Evolutionary conservation across 2,113 vertebrate species (phyloP), one percentile per base, ranked within the genome.

Genomic region (Catharus minimus): DNA sequence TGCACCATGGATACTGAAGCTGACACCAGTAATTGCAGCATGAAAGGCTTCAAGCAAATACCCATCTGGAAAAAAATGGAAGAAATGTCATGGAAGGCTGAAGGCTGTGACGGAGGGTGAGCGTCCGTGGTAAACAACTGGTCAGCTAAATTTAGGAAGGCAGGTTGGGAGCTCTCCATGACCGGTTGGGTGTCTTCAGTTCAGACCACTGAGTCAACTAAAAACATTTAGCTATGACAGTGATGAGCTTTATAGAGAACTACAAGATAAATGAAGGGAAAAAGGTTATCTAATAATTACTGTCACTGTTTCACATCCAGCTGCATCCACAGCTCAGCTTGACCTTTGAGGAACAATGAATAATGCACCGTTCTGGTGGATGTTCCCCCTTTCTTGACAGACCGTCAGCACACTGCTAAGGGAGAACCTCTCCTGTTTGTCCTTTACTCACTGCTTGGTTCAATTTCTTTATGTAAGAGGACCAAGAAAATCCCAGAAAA

Each of bases 211-310:
- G 43, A 69, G 57, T 79, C 74, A 92, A 4, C 62, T 18, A 62
- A 62, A 69, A 92, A 38, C 79, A 79, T 65, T 76, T 38, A 61
- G 30, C 56, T 69, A 0, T 36, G 92, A 91, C 89, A 89, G 77
- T 32, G 46, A 93, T 30, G 36, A 36, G 85, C 56, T 83, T 68
- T 66, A 46, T 8, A 50, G 27, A 77, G 72, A 86, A 17, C 72
- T 73, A 50, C 43, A 36, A 89, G 79, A 92, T 53, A 94, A 95
- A 95, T 64, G 60, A 79, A 91, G 61, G 75, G 78, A 6, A 83
- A 90, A 95, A 94, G 85, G 75, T 88, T 92, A 86, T 64, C 85
- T 39, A 43, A 55, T 74, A 94, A 94, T 91, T 88, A 87, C 62
- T 79, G 82, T 30, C 71, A 30, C 71, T 88, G 58, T 43, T 76